Conservation (phyloP, 2,113 vertebrate species). For the Micromys minutus region DNA sequence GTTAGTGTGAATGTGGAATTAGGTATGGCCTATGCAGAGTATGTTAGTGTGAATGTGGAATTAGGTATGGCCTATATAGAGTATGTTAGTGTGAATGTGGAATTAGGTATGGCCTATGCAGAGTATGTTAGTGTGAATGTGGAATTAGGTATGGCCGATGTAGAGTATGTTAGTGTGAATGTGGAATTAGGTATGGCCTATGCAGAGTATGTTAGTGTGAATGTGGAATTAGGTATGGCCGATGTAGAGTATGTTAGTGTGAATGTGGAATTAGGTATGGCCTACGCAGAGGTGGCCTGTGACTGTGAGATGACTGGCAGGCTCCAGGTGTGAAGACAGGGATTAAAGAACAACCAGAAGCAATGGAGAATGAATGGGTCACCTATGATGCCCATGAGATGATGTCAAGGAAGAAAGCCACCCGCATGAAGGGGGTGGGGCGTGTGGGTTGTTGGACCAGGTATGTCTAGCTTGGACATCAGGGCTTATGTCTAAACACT, state of each 20-base stretch:
- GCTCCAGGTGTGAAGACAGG: not conserved
- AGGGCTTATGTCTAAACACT: not conserved
- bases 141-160: not conserved
- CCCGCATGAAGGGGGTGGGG: too few species aligned
- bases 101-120: too few species aligned
- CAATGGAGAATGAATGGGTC: not conserved
- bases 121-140: not conserved
- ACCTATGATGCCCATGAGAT: not conserved
- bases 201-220: not conserved
- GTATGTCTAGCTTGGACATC: not conserved
- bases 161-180: not conserved
- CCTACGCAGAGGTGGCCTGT: not conserved
- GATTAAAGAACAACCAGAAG: not conserved
- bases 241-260: too few species aligned
- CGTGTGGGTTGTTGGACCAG: not conserved
- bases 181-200: not conserved
- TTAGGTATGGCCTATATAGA: too few species aligned
- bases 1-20: not conserved
- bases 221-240: not conserved
- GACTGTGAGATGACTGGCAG: not conserved
- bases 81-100: not conserved
- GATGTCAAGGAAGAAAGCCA: not conserved
- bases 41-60: not conserved
- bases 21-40: too few species aligned
- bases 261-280: not conserved